Conservation (phyloP, 2,797 vertebrate species). For the Pangasius macronema region DNA sequence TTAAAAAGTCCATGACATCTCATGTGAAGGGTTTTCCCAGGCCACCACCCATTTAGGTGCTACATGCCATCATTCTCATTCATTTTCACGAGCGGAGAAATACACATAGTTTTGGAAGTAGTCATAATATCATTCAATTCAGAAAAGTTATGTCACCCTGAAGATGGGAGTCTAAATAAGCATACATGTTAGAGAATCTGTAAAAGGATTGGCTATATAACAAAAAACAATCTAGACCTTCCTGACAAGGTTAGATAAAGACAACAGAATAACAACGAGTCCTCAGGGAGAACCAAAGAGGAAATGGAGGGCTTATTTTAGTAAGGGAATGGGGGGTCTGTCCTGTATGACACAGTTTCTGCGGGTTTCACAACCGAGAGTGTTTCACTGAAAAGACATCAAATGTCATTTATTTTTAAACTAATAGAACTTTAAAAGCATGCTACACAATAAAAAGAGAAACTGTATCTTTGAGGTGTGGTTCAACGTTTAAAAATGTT, state of each 20-base stretch:
- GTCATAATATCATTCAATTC: slow-evolving; percentile 38
- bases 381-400: slow-evolving; percentile 78
- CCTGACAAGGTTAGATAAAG: slow-evolving; percentile 77
- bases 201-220: slow-evolving; percentile 69
- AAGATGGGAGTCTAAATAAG: slow-evolving; percentile 59
- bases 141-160: slow-evolving; percentile 44
- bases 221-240: slow-evolving; percentile 71
- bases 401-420: slow-evolving; percentile 70
- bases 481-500: slow-evolving; percentile 6
- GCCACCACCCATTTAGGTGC: background rate
- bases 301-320: slow-evolving; percentile 74
- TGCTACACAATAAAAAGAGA: slow-evolving; percentile 10
- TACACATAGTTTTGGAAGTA: slow-evolving; percentile 58
- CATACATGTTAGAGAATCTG: slow-evolving; percentile 64
- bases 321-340: slow-evolving; percentile 61
- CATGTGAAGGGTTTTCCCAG: background rate
- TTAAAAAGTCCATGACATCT: background rate
- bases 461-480: slow-evolving; percentile 5
- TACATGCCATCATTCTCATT: background rate
- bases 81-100: background rate
- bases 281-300: slow-evolving; percentile 72
- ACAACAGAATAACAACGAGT: slow-evolving; percentile 76
- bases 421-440: slow-evolving; percentile 58
- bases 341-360: slow-evolving; percentile 73
- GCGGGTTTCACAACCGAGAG: slow-evolving; percentile 77